Evolutionary conservation across 2,888 invertebrate species (phyloP), one percentile per base, ranked within the genome.

Genomic region (Acronicta psi): DNA sequence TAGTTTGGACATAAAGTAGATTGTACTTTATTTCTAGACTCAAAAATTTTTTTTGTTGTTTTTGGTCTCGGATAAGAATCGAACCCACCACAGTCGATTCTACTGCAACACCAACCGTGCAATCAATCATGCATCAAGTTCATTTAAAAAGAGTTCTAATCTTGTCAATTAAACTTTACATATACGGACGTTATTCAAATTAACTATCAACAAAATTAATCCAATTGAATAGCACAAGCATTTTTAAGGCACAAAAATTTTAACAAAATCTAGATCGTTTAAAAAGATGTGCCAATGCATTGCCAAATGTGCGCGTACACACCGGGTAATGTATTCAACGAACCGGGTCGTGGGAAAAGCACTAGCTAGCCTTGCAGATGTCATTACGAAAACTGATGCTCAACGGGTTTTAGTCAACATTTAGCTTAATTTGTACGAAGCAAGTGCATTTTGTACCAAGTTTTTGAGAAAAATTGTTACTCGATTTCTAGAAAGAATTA

Each of bases 331-430:
- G 47, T 56, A 59, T 63, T 71, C 61, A 62, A 49, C 45, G 41
- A 59, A 37, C 37, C 64, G 34, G 75, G 68, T 50, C 75, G 75
- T 75, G 75, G 59, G 75, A 77, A 73, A 25, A 2, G 25, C 36
- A 54, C 69, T 56, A 59, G 73, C 54, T 59, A 69, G 61, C 69
- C 58, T 61, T 56, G 58, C 46, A 36, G 29, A 43, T 49, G 53
- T 34, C 44, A 29, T 76, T 73, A 66, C 74, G 73, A 73, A 68
- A 70, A 75, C 59, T 42, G 59, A 66, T 50, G 58, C 51, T 29
- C 57, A 42, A 8, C 16, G 11, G 20, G 46, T 44, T 63, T 43
- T 23, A 40, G 25, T 9, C 7, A 49, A 49, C n/a, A 8, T 25
- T 45, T 41, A 34, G 51, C 18, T 44, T 29, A 43, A 29, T 34